Evolutionary conservation across 2,888 invertebrate species (phyloP).

Genomic region (Pristionchus fissidentatus): DNA sequence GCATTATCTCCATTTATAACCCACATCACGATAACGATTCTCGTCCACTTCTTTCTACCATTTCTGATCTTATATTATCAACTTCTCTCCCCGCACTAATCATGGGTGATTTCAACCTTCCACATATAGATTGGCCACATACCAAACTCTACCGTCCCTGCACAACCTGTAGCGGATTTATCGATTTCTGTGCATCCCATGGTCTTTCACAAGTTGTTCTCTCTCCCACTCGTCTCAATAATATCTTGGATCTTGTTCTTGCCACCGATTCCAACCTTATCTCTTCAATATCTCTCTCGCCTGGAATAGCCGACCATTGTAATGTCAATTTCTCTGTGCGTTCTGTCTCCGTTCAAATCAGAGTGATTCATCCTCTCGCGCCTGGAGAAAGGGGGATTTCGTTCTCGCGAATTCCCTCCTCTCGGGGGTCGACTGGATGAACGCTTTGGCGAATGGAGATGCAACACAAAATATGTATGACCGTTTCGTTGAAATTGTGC

Average conservation of each 20-base stretch:
- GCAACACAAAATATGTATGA: background rate
- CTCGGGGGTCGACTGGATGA: slow-evolving; percentile 4
- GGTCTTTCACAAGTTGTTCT: background rate
- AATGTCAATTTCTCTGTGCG: background rate
- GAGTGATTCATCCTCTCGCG: background rate
- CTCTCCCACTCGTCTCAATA: background rate
- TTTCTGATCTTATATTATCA: background rate
- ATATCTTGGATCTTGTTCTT: background rate
- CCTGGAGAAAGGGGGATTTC: background rate
- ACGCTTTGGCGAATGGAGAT: background rate
- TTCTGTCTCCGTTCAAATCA: background rate
- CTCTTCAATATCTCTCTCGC: background rate
- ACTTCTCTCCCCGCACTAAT: background rate
- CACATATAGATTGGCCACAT: background rate
- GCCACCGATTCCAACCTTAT: background rate
- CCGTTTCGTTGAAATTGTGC: background rate
- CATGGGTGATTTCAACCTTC: background rate
- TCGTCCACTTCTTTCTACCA: background rate
- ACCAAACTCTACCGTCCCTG: background rate
- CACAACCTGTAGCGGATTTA: background rate
- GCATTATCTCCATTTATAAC: background rate
- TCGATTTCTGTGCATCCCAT: background rate
- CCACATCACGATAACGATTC: background rate
- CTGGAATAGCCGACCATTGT: background rate
- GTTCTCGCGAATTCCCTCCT: background rate